Base-by-base conservation (phyloP, 1,140 invertebrate genomes). In the Arion vulgaris region DNA sequence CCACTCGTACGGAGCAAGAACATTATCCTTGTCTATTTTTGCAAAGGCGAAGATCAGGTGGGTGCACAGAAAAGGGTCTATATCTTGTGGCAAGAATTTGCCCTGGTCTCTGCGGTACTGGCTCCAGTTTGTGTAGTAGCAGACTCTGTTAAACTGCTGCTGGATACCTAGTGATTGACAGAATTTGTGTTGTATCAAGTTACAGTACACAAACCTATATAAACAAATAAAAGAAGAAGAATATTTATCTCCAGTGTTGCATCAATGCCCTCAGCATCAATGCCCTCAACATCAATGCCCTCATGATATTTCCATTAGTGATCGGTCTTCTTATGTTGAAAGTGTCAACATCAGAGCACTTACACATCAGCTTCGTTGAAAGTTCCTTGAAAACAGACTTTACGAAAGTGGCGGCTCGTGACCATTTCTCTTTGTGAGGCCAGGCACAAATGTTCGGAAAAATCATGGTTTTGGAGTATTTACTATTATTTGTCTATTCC, bases 31-130 rank as follows among this genome's bases (percentile, higher is more conserved):
- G 34, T 96, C 95, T 86, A 96, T 86, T 13, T 94, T 94, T 1
- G 96, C 95, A 85, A 95, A 96, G 11, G 95, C 94, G 87, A 97
- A 97, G 77, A 97, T 94, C 9, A 97, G 89, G 89, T 97, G 96
- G 13, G 96, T 96, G 92, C 96, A 97, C 87, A 95, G 94, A 17
- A 93, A 94, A 0, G 95, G 94, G 62, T 96, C 95, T 15, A 97
- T 92, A 79, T 95, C 93, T 23, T 94, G 91, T 0, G 95, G 91
- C 49, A 86, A 62, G 86, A 96, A 95, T 39, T 82, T 84, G 7
- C 74, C 86, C 36, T 41, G 74, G 19, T 84, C 79, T 71, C 80
- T 83, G n/a, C 90, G 71, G 75, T 89, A 88, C 84, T 90, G 87
- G 17, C 89, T 86, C 90, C 89, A 90, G 85, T 91, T 91, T 34